Evolutionary conservation across 2,113 vertebrate genomes (phyloP).

Genomic region (Oriolus oriolus): DNA sequence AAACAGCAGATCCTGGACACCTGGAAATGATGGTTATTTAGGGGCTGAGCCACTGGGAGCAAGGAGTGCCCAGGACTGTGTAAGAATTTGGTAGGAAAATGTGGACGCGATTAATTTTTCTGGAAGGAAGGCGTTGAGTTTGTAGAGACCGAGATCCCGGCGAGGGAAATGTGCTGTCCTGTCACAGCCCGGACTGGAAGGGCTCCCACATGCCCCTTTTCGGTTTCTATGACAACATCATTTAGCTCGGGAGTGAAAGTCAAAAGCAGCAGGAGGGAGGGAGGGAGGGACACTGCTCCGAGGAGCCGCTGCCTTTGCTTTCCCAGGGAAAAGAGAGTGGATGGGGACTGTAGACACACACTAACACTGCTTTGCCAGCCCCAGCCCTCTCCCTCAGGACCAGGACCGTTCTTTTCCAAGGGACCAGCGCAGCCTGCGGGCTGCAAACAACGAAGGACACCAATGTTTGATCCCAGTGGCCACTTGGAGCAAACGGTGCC

Average conservation of each 20-base stretch:
- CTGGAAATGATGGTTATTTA: not conserved
- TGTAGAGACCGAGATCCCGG: not conserved
- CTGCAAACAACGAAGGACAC: not conserved
- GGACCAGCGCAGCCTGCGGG: not conserved
- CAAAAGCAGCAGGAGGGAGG: not conserved
- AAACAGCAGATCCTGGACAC: not conserved
- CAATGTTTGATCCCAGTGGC: not conserved
- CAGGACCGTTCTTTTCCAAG: not conserved
- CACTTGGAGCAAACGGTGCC: not conserved
- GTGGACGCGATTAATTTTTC: not conserved
- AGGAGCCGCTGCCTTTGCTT: not conserved
- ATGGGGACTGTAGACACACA: rapidly evolving
- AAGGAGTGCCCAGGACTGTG: not conserved
- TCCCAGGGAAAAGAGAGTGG: not conserved
- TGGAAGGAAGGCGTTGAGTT: not conserved
- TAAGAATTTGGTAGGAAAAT: not conserved
- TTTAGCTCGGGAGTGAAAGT: not conserved
- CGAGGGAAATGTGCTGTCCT: not conserved
- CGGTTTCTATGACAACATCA: conserved; percentile 21
- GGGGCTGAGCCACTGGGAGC: not conserved
- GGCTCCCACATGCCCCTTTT: not conserved
- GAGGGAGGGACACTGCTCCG: not conserved
- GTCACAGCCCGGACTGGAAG: not conserved
- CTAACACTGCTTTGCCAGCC: not conserved
- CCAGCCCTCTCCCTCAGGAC: not conserved